phyloP scores from a whole-genome alignment of 2,888 invertebrate species.

The Noctua janthe region DNA sequence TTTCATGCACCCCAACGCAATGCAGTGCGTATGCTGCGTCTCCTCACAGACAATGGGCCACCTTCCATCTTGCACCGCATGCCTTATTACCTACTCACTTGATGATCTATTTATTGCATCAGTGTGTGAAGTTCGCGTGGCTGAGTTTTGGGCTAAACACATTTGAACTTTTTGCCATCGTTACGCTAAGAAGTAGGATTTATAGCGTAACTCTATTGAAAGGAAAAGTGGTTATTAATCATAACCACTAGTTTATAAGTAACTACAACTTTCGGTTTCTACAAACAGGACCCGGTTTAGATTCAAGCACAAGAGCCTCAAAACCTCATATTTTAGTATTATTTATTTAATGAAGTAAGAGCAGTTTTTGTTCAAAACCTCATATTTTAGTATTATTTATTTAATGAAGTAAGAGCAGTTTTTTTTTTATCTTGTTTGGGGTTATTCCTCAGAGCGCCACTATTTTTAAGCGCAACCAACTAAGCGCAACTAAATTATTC shows the following conservation, averaged over 20 bases:
- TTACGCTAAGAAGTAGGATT: background rate
- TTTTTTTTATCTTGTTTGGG: too few species aligned
- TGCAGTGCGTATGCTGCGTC: too few species aligned
- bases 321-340: background rate
- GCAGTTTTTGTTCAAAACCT: background rate
- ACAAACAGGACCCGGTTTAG: conserved; percentile 11
- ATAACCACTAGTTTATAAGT: background rate
- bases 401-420: conserved; percentile 20
- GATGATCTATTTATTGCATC: too few species aligned
- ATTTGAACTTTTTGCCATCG: background rate
- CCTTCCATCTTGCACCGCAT: too few species aligned
- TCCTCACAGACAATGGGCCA: too few species aligned
- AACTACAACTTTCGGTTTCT: conserved; percentile 12
- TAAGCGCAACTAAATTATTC: too few species aligned
- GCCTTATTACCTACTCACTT: too few species aligned
- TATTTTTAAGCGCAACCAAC: too few species aligned
- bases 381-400: conserved; percentile 5
- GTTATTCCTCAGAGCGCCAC: too few species aligned
- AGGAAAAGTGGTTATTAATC: background rate
- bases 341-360: conserved; percentile 25
- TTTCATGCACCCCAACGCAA: too few species aligned
- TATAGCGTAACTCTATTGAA: background rate
- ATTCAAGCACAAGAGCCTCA: background rate
- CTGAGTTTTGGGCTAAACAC: too few species aligned
- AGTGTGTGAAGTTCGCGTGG: too few species aligned